Evolutionary conservation across 2,113 vertebrate genomes (phyloP), one percentile per base, ranked within the genome.

Genomic region (Arenaria interpres): DNA sequence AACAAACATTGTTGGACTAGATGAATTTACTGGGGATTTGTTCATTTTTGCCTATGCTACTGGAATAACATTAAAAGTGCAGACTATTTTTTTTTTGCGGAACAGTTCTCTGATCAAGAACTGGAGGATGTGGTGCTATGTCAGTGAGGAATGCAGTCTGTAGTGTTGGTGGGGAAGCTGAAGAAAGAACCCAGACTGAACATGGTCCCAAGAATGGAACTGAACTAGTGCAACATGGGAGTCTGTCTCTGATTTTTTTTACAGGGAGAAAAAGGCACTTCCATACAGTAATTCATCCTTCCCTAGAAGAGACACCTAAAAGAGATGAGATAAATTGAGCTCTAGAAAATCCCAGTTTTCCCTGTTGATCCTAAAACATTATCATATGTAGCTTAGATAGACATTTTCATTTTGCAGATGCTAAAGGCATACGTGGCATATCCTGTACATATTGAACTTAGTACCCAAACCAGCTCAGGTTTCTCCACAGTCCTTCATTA

Each of bases 91-190:
- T 89, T 35, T 14, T 89, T 62, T 35, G 2, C 9, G 25, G 27
- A 59, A 60, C 4, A 41, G 32, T 33, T 76, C 18, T 83, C 30
- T 79, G 56, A 66, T 41, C 7, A 45, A 39, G 41, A 60, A 45
- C 27, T 54, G 32, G 50, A 64, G 17, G 10, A n/a, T 0, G 0
- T 25, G 7, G 39, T 18, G 28, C 48, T 59, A 11, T 20, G 9
- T 50, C 45, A 35, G 13, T 30, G 41, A 37, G 33, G 23, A 71
- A 83, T 20, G 14, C 22, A 56, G 35, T 45, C 63, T 89, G 82
- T 23, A 10, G 56, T 51, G 39, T 32, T 74, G 33, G 35, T 79
- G 68, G 16, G 84, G 41, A 74, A 74, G 21, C 13, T 60, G 43
- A 85, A 72, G 48, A 67, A 63, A 13, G 12, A 78, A 41, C 14